phyloP scores from a whole-genome alignment of 2,113 vertebrate genomes.

The Petrocephalus zakoni region DNA sequence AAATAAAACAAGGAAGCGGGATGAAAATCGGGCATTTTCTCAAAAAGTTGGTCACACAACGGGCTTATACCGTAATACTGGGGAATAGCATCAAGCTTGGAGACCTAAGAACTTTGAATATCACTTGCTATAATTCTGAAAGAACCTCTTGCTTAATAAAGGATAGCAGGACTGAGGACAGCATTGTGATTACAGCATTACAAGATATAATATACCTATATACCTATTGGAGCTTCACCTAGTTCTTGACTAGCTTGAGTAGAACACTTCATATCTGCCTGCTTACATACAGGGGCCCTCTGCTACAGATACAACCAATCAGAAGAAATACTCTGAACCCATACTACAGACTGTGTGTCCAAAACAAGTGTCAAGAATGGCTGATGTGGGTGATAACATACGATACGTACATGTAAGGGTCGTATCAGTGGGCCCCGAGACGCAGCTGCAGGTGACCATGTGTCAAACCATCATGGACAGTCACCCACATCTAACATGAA shows the following conservation, averaged over 20 bases:
- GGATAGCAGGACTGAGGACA: too few relatives aligned
- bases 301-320: neutral
- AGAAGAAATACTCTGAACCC: neutral
- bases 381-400: neutral
- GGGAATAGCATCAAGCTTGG: neutral
- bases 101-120: neutral
- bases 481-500: neutral
- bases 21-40: neutral
- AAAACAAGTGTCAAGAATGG: neutral
- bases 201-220: neutral
- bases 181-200: neutral
- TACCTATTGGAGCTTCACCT: neutral
- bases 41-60: neutral
- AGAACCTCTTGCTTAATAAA: neutral
- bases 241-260: neutral
- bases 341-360: neutral
- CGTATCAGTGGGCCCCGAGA: neutral
- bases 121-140: neutral
- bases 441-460: neutral
- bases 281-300: neutral
- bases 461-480: neutral
- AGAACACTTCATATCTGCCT: too few relatives aligned
- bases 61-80: neutral
- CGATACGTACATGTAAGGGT: neutral
- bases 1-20: neutral